Percentiles rank a stretch among this genome's conserved stretches.
Conservation (phyloP, 2,113 vertebrate genomes). For the Pterocles orientalis region DNA sequence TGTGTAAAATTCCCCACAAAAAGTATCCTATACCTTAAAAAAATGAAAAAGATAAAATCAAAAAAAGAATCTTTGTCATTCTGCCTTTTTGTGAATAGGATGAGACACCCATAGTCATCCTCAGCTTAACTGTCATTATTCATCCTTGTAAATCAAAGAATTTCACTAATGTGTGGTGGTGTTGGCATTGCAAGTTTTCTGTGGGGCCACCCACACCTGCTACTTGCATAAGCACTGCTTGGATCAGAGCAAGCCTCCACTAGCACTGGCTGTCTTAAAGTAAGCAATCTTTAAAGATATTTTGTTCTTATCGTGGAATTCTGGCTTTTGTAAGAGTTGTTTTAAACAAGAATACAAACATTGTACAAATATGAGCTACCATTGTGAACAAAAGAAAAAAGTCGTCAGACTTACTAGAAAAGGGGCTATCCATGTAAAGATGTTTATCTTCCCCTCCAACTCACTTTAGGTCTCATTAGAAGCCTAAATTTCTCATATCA, state of each 20-base stretch:
- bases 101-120: neutral
- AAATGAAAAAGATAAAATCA: neutral
- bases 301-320: neutral
- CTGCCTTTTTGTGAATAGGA: neutral
- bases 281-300: neutral
- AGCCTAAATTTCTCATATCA: neutral
- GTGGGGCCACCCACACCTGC: no score
- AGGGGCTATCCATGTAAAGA: neutral
- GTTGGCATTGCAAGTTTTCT: neutral
- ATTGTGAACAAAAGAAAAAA: neutral
- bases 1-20: neutral
- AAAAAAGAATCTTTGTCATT: neutral
- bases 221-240: rapidly evolving
- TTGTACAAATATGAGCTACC: neutral
- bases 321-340: neutral
- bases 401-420: neutral
- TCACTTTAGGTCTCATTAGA: neutral
- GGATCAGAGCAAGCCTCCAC: neutral
- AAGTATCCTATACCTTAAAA: neutral
- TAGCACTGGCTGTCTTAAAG: neutral
- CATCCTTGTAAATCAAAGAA: neutral
- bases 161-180: rapidly evolving
- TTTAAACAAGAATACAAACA: neutral
- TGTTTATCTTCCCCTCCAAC: neutral
- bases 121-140: neutral